Evolutionary conservation across 92 coral and sea anemone species (phyloP).

Genomic region (Blastomussa wellsi): DNA sequence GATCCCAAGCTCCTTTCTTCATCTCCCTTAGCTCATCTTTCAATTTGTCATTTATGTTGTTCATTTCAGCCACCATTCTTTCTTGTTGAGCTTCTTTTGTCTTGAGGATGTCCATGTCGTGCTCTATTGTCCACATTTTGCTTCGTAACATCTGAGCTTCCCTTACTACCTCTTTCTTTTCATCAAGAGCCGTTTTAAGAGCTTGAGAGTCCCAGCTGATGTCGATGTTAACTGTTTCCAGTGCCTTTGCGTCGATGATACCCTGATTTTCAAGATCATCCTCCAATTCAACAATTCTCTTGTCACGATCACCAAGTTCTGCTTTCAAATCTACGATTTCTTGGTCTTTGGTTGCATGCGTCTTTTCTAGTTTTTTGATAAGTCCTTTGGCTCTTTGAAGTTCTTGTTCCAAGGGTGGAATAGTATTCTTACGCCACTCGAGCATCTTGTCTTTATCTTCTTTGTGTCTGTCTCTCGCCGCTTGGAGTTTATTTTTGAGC

Average conservation of each 20-base stretch:
- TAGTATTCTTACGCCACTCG: constrained; percentile 75
- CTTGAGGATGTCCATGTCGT: constrained; percentile 67
- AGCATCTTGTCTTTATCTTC: constrained; percentile 75
- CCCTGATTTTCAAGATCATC: constrained; percentile 63
- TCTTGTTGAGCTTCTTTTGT: constrained; percentile 67
- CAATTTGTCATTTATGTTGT: constrained; percentile 77
- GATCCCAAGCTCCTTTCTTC: constrained; percentile 68
- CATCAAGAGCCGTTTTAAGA: constrained; percentile 65
- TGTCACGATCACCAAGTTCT: constrained; percentile 67
- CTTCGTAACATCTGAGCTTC: constrained; percentile 68
- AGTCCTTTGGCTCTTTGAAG: constrained; percentile 62
- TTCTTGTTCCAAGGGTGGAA: constrained; percentile 72
- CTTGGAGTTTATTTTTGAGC: constrained; percentile 64
- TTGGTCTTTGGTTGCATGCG: constrained; percentile 53
- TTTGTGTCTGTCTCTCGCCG: constrained; percentile 77
- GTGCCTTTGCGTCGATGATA: constrained; percentile 24
- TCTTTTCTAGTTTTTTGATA: constrained; percentile 55
- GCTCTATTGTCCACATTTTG: constrained; percentile 71
- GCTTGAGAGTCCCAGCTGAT: constrained; percentile 28
- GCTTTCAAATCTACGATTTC: constrained; percentile 65
- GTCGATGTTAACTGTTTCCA: constrained; percentile 14
- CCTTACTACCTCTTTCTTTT: constrained; percentile 58
- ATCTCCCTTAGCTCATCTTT: constrained; percentile 68
- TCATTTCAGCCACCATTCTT: constrained; percentile 63
- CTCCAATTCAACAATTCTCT: constrained; percentile 67